phyloP scores from a whole-genome alignment of 2,888 invertebrate species.

The Spodoptera exigua region DNA sequence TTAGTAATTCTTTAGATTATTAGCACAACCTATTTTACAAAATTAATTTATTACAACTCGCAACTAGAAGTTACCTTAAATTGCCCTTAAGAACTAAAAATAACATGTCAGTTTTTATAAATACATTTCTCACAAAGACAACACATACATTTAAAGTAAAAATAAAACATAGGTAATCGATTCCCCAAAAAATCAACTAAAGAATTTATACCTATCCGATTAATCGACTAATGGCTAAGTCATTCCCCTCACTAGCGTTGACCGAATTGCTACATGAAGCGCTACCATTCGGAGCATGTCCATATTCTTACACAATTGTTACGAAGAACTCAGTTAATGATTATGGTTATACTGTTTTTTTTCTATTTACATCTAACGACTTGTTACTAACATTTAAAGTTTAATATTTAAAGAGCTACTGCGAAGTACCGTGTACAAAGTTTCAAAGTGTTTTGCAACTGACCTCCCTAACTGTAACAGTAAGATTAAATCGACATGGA shows the following conservation, averaged over 20 bases:
- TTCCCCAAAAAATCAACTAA: constrained; percentile 1
- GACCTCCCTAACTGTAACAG: no score
- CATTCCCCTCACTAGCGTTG: constrained; percentile 36
- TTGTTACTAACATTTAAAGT: no score
- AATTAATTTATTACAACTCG: no score
- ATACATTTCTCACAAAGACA: no score
- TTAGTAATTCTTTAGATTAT: no score
- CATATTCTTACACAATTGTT: constrained; percentile 53
- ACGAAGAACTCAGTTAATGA: constrained; percentile 36
- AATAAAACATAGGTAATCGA: background rate
- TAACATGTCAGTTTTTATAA: background rate
- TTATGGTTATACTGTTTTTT: constrained; percentile 23
- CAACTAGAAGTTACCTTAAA: no score
- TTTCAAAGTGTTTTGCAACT: no score
- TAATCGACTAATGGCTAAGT: constrained; percentile 15
- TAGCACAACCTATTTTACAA: no score
- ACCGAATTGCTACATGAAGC: constrained; percentile 38
- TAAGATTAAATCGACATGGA: no score
- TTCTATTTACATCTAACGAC: background rate
- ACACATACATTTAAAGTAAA: background rate
- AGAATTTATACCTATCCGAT: background rate
- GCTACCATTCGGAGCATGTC: constrained; percentile 59
- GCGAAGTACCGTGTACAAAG: no score
- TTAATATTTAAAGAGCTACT: no score
- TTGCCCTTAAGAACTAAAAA: no score